These are phyloP conservation scores for Achroia grisella DNA, from an alignment of 1,140 invertebrate genomes.

Conservation along the genomic window DNA sequence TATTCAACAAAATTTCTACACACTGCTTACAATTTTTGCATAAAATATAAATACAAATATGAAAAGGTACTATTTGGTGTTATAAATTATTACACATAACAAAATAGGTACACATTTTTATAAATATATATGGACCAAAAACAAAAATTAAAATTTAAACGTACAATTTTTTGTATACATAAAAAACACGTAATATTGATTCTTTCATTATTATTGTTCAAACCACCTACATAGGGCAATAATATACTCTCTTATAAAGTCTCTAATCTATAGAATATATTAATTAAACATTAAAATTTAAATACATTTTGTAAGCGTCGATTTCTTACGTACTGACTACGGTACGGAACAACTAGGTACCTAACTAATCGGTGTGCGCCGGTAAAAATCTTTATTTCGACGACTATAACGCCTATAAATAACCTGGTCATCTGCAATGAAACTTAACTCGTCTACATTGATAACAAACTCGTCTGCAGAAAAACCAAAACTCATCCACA, in stretches of 20 bases:
- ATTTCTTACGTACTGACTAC: constrained; percentile 21
- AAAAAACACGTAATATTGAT: constrained; percentile 21
- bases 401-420: no score
- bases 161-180: constrained; percentile 35
- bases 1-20: constrained; percentile 70
- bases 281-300: constrained; percentile 23
- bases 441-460: no score
- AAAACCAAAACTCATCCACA: no score
- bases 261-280: constrained; percentile 30
- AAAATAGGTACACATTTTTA: constrained; percentile 37
- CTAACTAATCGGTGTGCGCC: no score
- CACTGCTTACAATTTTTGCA: constrained; percentile 51
- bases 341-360: constrained; percentile 15
- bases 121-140: constrained; percentile 31
- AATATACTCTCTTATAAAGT: constrained; percentile 21
- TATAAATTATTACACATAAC: constrained; percentile 54
- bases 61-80: constrained; percentile 61
- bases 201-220: constrained; percentile 29
- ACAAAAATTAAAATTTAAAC: constrained; percentile 39
- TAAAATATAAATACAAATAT: constrained; percentile 46
- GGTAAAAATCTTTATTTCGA: no score
- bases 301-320: constrained; percentile 23
- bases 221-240: constrained; percentile 29
- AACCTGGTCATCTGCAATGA: no score
- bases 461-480: no score